A percentile compares a stretch with the other conserved stretches of the same genome.
Evolutionary conservation across 2,113 vertebrate genomes (phyloP).

Genomic region (Misgurnus anguillicaudatus): DNA sequence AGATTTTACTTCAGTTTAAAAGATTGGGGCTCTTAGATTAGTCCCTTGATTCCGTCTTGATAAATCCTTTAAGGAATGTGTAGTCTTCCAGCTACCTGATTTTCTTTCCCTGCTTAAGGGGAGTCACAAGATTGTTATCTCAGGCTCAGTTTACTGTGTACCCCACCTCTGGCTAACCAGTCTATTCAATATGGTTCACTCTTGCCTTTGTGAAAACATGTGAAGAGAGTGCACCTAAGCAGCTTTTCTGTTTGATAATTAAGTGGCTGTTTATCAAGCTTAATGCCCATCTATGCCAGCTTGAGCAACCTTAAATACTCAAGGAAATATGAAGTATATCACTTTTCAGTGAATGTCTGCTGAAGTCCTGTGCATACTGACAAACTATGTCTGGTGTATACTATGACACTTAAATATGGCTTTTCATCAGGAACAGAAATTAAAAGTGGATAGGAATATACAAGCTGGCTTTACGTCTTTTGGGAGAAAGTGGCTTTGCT

Average conservation of each 20-base stretch:
- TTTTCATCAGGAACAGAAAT: constrained; percentile 54
- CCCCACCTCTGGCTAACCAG: constrained; percentile 38
- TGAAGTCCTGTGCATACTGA: too few species aligned
- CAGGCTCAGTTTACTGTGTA: constrained; percentile 31
- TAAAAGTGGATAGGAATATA: constrained; percentile 45
- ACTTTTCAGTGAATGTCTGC: not conserved
- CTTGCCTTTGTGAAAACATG: not conserved
- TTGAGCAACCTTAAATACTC: not conserved
- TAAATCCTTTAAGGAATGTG: constrained; percentile 70
- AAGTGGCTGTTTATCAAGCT: not conserved
- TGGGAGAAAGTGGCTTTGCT: constrained; percentile 3
- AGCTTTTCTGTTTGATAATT: not conserved
- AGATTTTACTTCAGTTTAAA: constrained; percentile 35
- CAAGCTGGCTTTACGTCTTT: constrained; percentile 9
- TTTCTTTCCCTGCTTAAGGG: constrained; percentile 45
- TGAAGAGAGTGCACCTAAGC: not conserved
- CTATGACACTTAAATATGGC: not conserved
- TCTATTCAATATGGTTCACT: constrained; percentile 38
- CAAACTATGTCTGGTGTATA: not conserved
- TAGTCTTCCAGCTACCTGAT: constrained; percentile 62
- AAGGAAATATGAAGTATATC: not conserved
- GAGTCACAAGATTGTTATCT: constrained; percentile 62
- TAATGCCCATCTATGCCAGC: not conserved
- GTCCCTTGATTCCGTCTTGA: constrained; percentile 45
- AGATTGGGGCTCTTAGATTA: constrained; percentile 41